A percentile compares a stretch with the other conserved stretches of the same genome.
phyloP scores from a whole-genome alignment of 2,888 invertebrate species.

The Idaea biselata region DNA sequence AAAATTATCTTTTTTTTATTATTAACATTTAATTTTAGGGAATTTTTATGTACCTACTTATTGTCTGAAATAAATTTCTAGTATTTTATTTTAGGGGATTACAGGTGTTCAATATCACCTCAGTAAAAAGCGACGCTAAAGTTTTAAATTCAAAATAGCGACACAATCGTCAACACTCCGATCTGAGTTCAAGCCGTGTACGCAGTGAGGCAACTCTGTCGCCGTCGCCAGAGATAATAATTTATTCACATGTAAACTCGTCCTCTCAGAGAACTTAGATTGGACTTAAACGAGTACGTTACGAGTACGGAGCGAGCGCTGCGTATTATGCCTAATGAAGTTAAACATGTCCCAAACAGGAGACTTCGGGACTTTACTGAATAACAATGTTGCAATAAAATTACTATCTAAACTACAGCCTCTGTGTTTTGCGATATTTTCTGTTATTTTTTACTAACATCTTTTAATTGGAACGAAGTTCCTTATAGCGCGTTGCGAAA shows the following conservation, averaged over 20 bases:
- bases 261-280: conserved; percentile 74
- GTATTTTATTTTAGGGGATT: too few species aligned
- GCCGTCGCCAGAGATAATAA: conserved; percentile 71
- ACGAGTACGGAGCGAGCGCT: conserved; percentile 72
- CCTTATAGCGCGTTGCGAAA: too few species aligned
- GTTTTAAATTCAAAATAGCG: neutral
- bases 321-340: conserved; percentile 77
- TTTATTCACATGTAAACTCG: conserved; percentile 78
- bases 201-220: conserved; percentile 43
- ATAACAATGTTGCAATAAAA: conserved; percentile 48
- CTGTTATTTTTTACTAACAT: neutral
- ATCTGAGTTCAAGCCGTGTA: conserved; percentile 18
- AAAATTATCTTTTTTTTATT: too few species aligned
- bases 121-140: too few species aligned
- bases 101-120: too few species aligned
- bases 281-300: conserved; percentile 80
- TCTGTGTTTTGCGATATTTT: neutral
- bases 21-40: too few species aligned
- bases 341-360: conserved; percentile 72
- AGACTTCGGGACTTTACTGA: conserved; percentile 50
- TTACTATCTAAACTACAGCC: conserved; percentile 32
- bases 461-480: too few species aligned
- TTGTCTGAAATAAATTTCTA: too few species aligned
- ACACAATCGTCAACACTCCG: neutral
- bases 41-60: too few species aligned